Evolutionary conservation across 1,140 invertebrate genomes (phyloP).

Genomic region (Chrysomallon squamiferum): DNA sequence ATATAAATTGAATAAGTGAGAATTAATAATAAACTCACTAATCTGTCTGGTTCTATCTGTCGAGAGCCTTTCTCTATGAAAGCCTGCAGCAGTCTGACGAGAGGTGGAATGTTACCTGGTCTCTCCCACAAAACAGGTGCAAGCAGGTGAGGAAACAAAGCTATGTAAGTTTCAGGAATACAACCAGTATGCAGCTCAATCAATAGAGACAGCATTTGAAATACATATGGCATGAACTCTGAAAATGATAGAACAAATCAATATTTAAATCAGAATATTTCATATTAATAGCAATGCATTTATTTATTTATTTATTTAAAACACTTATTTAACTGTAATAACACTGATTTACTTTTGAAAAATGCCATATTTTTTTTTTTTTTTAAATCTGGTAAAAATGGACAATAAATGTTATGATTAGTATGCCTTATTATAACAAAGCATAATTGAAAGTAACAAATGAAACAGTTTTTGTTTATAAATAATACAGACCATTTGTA

Average conservation of each 20-base stretch:
- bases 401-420: no score
- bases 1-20: background rate
- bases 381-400: no score
- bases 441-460: no score
- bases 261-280: background rate
- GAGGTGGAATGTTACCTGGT: conserved; percentile 87
- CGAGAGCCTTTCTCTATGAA: conserved; percentile 79
- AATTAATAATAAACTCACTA: conserved; percentile 57
- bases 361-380: no score
- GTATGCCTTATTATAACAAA: no score
- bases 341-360: no score
- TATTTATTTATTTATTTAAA: background rate
- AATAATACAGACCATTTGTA: no score
- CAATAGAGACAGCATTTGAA: conserved; percentile 92
- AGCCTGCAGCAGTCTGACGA: conserved; percentile 87
- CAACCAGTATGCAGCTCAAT: conserved; percentile 77
- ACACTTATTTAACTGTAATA: no score
- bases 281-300: background rate
- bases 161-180: conserved; percentile 85
- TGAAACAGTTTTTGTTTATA: no score
- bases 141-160: conserved; percentile 86
- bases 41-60: conserved; percentile 71
- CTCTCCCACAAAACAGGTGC: conserved; percentile 90
- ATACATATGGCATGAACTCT: conserved; percentile 98
- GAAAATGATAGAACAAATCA: conserved; percentile 17